A percentile compares a stretch with the other conserved stretches of the same genome.
Conservation (phyloP, 2,797 vertebrate genomes). For the Sebastes hubbsi region DNA sequence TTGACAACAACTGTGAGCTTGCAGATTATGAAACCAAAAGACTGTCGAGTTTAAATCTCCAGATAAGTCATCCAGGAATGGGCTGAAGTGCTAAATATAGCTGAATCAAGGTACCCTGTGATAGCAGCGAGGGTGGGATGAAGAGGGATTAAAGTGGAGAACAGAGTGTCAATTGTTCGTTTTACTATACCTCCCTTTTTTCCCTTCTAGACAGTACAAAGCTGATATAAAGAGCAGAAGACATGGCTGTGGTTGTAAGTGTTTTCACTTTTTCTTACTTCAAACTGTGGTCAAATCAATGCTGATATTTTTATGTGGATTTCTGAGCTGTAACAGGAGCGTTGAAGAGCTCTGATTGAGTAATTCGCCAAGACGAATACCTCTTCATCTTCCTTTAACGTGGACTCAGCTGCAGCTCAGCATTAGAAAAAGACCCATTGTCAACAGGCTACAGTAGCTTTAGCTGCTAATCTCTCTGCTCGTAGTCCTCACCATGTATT, state of each 20-base stretch:
- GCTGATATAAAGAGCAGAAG: conserved; percentile 52
- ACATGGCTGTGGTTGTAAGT: conserved; percentile 85
- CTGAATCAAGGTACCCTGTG: conserved; percentile 18
- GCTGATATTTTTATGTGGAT: neutral
- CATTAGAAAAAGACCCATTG: conserved; percentile 55
- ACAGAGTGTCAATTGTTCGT: conserved; percentile 40
- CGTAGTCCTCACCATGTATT: conserved; percentile 38
- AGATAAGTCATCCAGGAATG: conserved; percentile 45
- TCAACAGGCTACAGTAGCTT: conserved; percentile 43
- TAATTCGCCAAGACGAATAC: neutral
- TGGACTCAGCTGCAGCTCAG: conserved; percentile 32
- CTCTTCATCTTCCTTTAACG: neutral
- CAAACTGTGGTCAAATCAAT: neutral
- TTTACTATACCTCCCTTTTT: neutral
- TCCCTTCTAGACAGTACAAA: conserved; percentile 25
- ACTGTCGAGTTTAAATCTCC: conserved; percentile 29
- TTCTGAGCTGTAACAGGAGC: neutral
- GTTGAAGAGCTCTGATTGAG: neutral
- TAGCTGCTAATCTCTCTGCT: conserved; percentile 66
- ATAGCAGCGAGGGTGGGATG: conserved; percentile 10
- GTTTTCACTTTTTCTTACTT: neutral
- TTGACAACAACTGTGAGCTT: neutral
- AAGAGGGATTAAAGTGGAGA: conserved; percentile 46
- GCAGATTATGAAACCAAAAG: conserved; percentile 27
- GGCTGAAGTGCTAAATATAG: conserved; percentile 49